phyloP scores from a whole-genome alignment of 2,888 invertebrate species.

The Plagodis pulveraria region DNA sequence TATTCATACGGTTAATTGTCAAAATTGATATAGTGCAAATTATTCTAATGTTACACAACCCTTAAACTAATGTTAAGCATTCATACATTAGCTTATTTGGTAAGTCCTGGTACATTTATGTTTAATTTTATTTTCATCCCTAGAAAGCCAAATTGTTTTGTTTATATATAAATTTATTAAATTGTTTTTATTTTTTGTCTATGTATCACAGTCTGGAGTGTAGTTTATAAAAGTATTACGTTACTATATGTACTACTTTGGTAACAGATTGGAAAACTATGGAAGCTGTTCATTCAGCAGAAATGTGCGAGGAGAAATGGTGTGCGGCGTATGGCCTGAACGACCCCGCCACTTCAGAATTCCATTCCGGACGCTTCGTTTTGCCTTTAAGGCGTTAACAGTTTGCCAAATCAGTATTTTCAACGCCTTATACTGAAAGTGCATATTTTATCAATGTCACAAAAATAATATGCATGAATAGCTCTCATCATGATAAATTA shows the following conservation, averaged over 20 bases:
- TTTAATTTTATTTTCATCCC: slow-evolving; percentile 44
- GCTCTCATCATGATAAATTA: too few relatives aligned
- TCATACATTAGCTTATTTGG: slow-evolving; percentile 56
- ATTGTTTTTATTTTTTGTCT: slow-evolving; percentile 31
- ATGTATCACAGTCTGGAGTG: slow-evolving; percentile 66
- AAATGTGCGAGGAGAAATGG: too few relatives aligned
- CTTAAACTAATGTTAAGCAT: slow-evolving; percentile 23
- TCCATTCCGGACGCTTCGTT: too few relatives aligned
- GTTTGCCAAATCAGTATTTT: background rate
- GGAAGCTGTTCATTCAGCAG: too few relatives aligned
- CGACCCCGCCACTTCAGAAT: too few relatives aligned
- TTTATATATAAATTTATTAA: slow-evolving; percentile 19
- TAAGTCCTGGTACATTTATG: slow-evolving; percentile 50
- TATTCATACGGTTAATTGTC: slow-evolving; percentile 1
- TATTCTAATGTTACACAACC: slow-evolving; percentile 25
- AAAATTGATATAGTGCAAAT: slow-evolving; percentile 33
- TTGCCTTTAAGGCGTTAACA: background rate
- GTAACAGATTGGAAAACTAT: slow-evolving; percentile 15
- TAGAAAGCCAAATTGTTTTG: slow-evolving; percentile 65
- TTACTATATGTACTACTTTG: slow-evolving; percentile 27
- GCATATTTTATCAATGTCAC: too few relatives aligned
- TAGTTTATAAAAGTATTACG: slow-evolving; percentile 28
- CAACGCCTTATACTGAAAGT: too few relatives aligned
- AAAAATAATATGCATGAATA: too few relatives aligned
- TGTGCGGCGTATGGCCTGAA: too few relatives aligned